These are phyloP conservation scores for Drosophila arizonae DNA, from an alignment of 1,140 invertebrate genomes.

Conservation along the genomic window DNA sequence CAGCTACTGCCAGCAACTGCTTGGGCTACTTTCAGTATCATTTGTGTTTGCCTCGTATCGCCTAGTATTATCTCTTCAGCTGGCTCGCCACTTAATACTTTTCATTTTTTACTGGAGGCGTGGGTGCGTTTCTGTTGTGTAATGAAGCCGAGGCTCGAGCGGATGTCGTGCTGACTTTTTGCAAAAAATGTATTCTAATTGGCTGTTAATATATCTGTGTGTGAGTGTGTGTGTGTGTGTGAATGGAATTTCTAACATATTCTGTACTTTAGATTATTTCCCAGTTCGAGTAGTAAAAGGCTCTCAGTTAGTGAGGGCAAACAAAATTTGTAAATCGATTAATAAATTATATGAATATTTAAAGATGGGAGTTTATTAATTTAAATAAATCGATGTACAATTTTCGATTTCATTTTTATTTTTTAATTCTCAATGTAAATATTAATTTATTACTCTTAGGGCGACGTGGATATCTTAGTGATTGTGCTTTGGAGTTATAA, in stretches of 20 bases:
- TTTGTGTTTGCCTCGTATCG: constrained; percentile 34
- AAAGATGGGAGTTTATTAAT: too few relatives aligned
- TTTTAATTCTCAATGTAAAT: too few relatives aligned
- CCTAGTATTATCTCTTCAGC: constrained; percentile 57
- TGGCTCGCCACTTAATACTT: neutral
- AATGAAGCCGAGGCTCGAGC: constrained; percentile 59
- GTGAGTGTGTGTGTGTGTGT: constrained; percentile 31
- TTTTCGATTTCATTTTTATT: too few relatives aligned
- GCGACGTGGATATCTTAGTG: too few relatives aligned
- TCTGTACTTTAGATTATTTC: constrained; percentile 14
- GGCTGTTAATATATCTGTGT: constrained; percentile 62
- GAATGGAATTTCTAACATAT: constrained; percentile 46
- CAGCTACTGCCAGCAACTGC: neutral
- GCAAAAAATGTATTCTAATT: constrained; percentile 50
- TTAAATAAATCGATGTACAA: too few relatives aligned
- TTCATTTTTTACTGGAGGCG: constrained; percentile 35
- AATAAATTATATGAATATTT: too few relatives aligned
- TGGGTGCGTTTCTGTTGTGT: constrained; percentile 54
- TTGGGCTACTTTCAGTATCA: constrained; percentile 46
- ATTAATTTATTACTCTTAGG: too few relatives aligned
- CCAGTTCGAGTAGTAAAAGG: too few relatives aligned
- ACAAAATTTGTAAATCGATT: too few relatives aligned
- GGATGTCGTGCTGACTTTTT: neutral
- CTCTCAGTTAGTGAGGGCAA: too few relatives aligned
- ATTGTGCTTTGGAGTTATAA: too few relatives aligned